Percentiles rank a stretch among this genome's conserved stretches.
Evolutionary conservation across 2,797 vertebrate species (phyloP).

Genomic region (Pangasius sanitwongsei): DNA sequence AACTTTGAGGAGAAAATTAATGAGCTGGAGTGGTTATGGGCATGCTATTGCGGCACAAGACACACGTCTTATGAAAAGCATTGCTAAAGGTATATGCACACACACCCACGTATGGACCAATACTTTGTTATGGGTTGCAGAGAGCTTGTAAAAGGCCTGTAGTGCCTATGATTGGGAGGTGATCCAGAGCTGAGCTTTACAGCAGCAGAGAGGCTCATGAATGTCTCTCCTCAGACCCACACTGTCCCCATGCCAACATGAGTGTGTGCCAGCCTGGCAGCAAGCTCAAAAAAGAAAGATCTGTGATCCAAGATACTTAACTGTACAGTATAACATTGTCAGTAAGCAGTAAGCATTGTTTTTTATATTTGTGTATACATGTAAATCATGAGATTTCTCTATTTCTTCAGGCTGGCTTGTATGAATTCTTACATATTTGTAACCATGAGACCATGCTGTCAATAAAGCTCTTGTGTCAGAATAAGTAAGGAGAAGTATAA

Average conservation of each 20-base stretch:
- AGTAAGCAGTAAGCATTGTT: neutral
- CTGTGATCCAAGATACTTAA: neutral
- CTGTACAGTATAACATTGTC: neutral
- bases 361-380: neutral
- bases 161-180: conserved; percentile 13
- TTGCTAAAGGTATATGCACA: neutral
- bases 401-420: neutral
- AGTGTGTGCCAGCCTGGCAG: conserved; percentile 22
- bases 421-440: neutral
- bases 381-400: neutral
- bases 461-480: neutral
- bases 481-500: neutral
- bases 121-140: conserved; percentile 13
- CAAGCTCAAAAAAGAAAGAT: neutral
- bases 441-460: neutral
- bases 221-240: conserved; percentile 30
- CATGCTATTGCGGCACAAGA: conserved; percentile 20
- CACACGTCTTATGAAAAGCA: neutral
- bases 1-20: conserved; percentile 58
- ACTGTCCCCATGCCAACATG: conserved; percentile 31
- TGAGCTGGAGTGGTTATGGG: conserved; percentile 52
- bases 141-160: conserved; percentile 50
- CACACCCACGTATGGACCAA: neutral
- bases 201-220: conserved; percentile 27
- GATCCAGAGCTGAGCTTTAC: conserved; percentile 40